Evolutionary conservation across 2,113 vertebrate species (phyloP).

Genomic region (Rhegmatorhina hoffmannsi): DNA sequence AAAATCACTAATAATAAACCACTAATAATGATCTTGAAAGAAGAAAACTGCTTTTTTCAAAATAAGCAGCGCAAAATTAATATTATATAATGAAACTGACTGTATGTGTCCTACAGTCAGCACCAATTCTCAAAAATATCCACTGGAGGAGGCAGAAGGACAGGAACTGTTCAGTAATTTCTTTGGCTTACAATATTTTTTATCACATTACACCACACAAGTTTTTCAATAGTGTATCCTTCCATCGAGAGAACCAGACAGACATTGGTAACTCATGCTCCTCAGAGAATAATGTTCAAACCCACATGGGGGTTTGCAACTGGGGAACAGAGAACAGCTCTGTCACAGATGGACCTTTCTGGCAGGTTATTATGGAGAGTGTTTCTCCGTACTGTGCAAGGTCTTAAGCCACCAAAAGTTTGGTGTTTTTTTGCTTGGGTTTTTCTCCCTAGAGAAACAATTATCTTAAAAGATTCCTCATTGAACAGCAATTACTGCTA

Average conservation of each 20-base stretch:
- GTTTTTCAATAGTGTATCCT: neutral
- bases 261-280: neutral
- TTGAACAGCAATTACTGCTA: constrained; percentile 15
- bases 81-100: neutral
- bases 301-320: neutral
- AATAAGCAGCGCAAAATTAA: neutral
- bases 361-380: neutral
- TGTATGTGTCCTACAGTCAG: neutral
- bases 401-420: neutral
- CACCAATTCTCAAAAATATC: neutral
- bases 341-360: neutral
- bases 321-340: neutral
- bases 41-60: neutral
- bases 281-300: neutral
- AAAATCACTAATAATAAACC: neutral
- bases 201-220: neutral
- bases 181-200: neutral
- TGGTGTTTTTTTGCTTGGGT: neutral
- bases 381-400: neutral
- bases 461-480: neutral
- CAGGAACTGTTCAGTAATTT: neutral
- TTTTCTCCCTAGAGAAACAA: neutral
- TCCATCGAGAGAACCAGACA: neutral
- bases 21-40: neutral
- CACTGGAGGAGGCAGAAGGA: neutral